Evolutionary conservation across 2,888 invertebrate species (phyloP).

Genomic region (Sicus ferrugineus): DNA sequence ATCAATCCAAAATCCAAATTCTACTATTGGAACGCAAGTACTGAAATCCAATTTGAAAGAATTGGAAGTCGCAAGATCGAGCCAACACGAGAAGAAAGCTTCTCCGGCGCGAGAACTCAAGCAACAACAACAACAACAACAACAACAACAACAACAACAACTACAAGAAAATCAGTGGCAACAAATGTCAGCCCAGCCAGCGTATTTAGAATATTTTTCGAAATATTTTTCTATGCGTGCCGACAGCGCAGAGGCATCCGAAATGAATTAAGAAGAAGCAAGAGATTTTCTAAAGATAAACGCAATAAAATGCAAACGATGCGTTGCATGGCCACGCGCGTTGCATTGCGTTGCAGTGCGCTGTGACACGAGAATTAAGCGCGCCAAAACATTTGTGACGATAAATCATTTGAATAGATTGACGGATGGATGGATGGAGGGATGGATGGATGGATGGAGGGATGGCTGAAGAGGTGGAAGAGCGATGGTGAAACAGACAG

Average conservation of each 20-base stretch:
- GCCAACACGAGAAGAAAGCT: background rate
- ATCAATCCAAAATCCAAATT: conserved; percentile 15
- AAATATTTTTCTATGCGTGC: background rate
- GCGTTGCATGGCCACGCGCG: conserved; percentile 6
- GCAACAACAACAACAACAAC: background rate
- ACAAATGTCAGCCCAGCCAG: background rate
- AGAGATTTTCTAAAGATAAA: conserved; percentile 22
- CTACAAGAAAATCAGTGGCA: no score
- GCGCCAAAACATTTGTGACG: conserved; percentile 52
- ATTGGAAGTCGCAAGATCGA: conserved; percentile 33
- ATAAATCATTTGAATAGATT: conserved; percentile 52
- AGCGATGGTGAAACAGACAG: background rate
- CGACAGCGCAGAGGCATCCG: background rate
- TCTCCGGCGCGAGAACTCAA: no score
- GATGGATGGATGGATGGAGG: background rate
- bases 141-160: background rate
- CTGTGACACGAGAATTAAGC: conserved; percentile 20
- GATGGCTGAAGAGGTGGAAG: background rate
- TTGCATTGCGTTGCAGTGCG: conserved; percentile 4
- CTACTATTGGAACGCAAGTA: conserved; percentile 34
- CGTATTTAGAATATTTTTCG: conserved; percentile 7
- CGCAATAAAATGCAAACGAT: conserved; percentile 15
- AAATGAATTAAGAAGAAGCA: background rate
- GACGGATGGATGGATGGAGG: background rate
- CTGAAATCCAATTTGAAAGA: conserved; percentile 51